A percentile compares a stretch with the other conserved stretches of the same genome.
These are phyloP conservation scores for Odontesthes bonariensis DNA, from an alignment of 2,113 vertebrate genomes.

Conservation along the genomic window DNA sequence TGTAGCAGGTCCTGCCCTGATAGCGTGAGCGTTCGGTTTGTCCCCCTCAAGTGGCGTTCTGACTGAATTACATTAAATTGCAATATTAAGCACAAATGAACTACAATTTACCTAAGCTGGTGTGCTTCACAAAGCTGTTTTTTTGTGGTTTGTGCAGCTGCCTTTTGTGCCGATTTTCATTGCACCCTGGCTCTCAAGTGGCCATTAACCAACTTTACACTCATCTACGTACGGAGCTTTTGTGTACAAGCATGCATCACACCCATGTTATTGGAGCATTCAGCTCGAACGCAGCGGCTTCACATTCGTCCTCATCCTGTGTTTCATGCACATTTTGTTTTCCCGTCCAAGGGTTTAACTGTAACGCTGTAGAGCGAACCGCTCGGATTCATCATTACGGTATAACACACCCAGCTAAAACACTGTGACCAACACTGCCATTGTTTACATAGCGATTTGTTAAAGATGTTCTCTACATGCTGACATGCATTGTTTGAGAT, in stretches of 20 bases:
- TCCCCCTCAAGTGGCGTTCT: slow-evolving; percentile 59
- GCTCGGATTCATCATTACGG: slow-evolving; percentile 19
- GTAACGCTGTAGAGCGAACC: slow-evolving; percentile 37
- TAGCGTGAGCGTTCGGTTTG: slow-evolving; percentile 30
- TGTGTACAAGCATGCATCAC: not conserved
- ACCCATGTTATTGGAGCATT: not conserved
- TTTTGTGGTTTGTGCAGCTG: slow-evolving; percentile 17
- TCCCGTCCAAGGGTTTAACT: slow-evolving; percentile 26
- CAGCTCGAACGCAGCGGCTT: slow-evolving; percentile 28
- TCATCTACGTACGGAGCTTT: slow-evolving; percentile 9
- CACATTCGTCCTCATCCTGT: slow-evolving; percentile 45
- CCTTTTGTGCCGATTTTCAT: slow-evolving; percentile 17
- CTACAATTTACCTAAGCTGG: not conserved
- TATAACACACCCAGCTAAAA: slow-evolving; percentile 38
- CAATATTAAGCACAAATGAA: not conserved
- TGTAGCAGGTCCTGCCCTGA: slow-evolving; percentile 2
- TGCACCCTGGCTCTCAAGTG: slow-evolving; percentile 35
- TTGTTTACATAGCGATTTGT: slow-evolving; percentile 71
- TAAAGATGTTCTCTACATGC: slow-evolving; percentile 55
- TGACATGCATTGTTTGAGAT: slow-evolving; percentile 38
- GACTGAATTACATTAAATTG: slow-evolving; percentile 36
- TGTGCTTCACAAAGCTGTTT: slow-evolving; percentile 6
- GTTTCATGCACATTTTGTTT: slow-evolving; percentile 18
- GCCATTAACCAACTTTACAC: slow-evolving; percentile 7
- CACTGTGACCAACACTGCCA: slow-evolving; percentile 50